These are phyloP conservation scores for Pteromalus puparum DNA, from an alignment of 1,140 invertebrate species.

Conservation along the genomic window DNA sequence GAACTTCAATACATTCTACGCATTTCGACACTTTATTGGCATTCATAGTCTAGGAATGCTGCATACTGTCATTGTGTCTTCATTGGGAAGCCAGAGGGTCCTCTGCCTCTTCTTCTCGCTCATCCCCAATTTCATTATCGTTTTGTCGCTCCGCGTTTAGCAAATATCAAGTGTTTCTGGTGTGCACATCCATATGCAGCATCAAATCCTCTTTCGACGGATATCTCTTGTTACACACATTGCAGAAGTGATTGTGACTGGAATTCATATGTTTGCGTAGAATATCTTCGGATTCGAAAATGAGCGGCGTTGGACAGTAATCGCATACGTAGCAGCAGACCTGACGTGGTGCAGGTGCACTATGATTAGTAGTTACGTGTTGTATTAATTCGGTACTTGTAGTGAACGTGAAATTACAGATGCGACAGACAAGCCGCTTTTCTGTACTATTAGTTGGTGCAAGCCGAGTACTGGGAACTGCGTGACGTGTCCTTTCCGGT, in stretches of 20 bases:
- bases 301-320: conserved; percentile 42
- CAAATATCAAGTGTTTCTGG: conserved; percentile 33
- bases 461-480: neutral
- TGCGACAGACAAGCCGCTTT: conserved; percentile 1
- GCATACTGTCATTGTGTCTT: neutral
- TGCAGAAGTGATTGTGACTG: conserved; percentile 48
- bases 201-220: conserved; percentile 32
- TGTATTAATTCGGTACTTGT: conserved; percentile 24
- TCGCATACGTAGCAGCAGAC: conserved; percentile 51
- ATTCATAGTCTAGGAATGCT: neutral
- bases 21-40: neutral
- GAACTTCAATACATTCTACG: neutral
- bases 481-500: conserved; percentile 33
- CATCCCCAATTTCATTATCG: neutral
- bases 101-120: neutral
- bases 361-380: conserved; percentile 18
- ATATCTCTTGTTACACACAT: conserved; percentile 43
- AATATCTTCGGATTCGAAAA: conserved; percentile 28
- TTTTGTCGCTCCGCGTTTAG: neutral
- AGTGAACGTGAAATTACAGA: conserved; percentile 3
- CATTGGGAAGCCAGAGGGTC: conserved; percentile 5
- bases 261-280: conserved; percentile 51
- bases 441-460: neutral
- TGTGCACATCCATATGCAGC: conserved; percentile 36
- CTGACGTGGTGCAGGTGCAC: neutral